Evolutionary conservation across 2,888 invertebrate species (phyloP), one percentile per base, ranked within the genome.

Genomic region (Hyles lineata): DNA sequence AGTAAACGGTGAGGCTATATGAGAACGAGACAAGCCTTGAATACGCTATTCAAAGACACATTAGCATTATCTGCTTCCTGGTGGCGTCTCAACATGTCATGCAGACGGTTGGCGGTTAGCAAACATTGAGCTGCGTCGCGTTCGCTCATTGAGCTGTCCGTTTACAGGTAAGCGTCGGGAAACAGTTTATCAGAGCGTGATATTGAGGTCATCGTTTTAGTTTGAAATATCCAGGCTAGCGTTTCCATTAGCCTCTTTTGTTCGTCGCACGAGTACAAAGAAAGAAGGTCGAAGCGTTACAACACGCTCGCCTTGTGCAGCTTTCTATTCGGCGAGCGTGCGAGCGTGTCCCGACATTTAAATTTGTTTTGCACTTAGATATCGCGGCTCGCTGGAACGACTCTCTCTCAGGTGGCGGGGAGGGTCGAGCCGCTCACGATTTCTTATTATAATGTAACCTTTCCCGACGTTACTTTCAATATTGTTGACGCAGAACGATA

Each of bases 231-330:
- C 82, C 83, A 87, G 86, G 85, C 82, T 80, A 82, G 82, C 80
- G 87, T 88, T 89, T 88, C 87, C 84, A 87, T 90, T 92, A 90
- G 90, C 89, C 91, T 92, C 90, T 90, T 92, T 93, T 92, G 90
- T 91, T 90, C 83, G 84, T 85, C 87, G 86, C 83, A 85, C 85
- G 85, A 83, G 83, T 82, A 83, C 83, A 85, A 87, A 89, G 89
- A 93, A 93, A 94, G 93, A 94, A 94, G 94, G 94, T 91, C 94
- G 91, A 80, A 81, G 83, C 87, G 84, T 94, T 94, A 90, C 94
- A 91, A 93, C 92, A 93, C 85, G 91, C 82, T 92, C 86, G 93
- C 93, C 93, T 93, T 93, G 93, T 89, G 80, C 90, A 91, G 93
- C 94, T 94, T 94, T 94, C 94, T 94, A 94, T 91, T 92, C 87